Conservation (phyloP, 2,888 invertebrate species). For the Strigamia transsilvanica region DNA sequence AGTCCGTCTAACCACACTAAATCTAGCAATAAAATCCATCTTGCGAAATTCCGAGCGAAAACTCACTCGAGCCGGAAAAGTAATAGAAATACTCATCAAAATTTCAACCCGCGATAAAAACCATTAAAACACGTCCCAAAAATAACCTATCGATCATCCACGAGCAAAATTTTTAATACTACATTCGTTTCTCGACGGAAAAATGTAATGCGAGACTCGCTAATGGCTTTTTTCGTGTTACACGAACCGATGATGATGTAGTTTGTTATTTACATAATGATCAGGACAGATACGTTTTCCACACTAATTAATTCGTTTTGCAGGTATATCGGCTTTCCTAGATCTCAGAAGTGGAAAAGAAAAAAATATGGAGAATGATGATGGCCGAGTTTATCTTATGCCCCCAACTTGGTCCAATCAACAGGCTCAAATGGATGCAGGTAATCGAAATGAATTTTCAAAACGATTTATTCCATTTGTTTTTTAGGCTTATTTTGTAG, state of each 20-base stretch:
- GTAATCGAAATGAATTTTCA: not conserved
- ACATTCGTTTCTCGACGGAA: too few relatives aligned
- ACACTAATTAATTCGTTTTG: not conserved
- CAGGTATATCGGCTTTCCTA: constrained; percentile 13
- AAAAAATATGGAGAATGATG: constrained; percentile 50
- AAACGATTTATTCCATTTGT: too few relatives aligned
- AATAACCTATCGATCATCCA: too few relatives aligned
- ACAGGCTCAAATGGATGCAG: constrained; percentile 14
- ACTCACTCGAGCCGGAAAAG: not conserved
- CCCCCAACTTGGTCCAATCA: constrained; percentile 41
- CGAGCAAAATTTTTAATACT: too few relatives aligned
- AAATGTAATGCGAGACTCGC: not conserved
- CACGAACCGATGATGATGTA: not conserved
- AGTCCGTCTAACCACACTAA: not conserved
- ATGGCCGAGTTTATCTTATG: constrained; percentile 50
- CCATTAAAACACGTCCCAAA: too few relatives aligned
- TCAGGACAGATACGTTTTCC: not conserved
- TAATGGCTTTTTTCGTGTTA: not conserved
- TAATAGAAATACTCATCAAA: not conserved
- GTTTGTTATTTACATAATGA: not conserved
- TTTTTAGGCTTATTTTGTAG: not conserved
- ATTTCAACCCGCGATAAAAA: not conserved
- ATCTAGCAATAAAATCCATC: not conserved
- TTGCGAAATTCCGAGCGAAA: not conserved
- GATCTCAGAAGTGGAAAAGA: constrained; percentile 36